phyloP scores from a whole-genome alignment of 1,140 invertebrate genomes.

The Drosophila ficusphila region DNA sequence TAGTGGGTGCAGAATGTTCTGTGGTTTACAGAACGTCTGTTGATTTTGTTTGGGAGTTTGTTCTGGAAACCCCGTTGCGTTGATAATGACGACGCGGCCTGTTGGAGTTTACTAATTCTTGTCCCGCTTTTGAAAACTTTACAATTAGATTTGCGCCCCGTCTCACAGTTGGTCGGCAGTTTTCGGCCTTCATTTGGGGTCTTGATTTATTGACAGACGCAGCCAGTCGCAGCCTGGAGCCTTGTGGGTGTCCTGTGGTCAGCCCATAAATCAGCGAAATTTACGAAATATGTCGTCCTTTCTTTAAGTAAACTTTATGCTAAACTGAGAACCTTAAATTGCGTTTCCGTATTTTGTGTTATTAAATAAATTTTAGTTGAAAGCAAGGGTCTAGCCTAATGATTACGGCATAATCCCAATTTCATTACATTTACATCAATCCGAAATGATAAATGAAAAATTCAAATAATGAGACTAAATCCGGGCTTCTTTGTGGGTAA shows the following conservation, averaged over 20 bases:
- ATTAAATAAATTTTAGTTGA: neutral
- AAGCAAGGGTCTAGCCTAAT: constrained; percentile 36
- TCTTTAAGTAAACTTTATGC: constrained; percentile 23
- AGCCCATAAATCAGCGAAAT: constrained; percentile 65
- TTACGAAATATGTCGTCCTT: constrained; percentile 56
- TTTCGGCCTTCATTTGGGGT: constrained; percentile 21
- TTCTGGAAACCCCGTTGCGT: constrained; percentile 34
- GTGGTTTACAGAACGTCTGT: neutral
- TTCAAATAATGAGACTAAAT: constrained; percentile 67
- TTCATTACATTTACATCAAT: constrained; percentile 77
- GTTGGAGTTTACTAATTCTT: constrained; percentile 48
- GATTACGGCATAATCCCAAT: constrained; percentile 75
- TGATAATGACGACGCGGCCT: constrained; percentile 58
- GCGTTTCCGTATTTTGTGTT: neutral
- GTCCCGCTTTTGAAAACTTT: constrained; percentile 70
- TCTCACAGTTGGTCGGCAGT: constrained; percentile 29
- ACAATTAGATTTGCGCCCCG: constrained; percentile 71
- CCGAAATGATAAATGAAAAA: constrained; percentile 77
- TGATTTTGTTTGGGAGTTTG: constrained; percentile 7
- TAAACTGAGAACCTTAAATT: constrained; percentile 1
- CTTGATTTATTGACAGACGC: constrained; percentile 71
- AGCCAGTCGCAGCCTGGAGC: constrained; percentile 18
- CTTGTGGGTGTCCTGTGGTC: constrained; percentile 44
- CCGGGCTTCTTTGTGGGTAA: constrained; percentile 22
- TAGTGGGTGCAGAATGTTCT: constrained; percentile 1